Base-by-base conservation (phyloP, 2,888 invertebrate genomes). In the Athrips mouffetella region DNA sequence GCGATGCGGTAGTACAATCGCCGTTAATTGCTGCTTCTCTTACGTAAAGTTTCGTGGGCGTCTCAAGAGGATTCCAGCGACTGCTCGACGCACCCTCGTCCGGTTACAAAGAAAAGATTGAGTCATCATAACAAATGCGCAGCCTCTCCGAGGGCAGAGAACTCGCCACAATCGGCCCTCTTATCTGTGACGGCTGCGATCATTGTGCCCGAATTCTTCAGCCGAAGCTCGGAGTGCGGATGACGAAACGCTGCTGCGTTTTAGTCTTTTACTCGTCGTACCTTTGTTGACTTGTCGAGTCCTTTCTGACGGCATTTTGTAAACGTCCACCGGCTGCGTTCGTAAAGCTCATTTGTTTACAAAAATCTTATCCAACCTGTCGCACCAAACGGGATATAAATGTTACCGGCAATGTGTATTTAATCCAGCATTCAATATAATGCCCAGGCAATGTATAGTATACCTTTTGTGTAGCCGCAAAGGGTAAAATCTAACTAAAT, bases 71-170 rank as follows among this genome's bases (percentile, higher is more conserved):
- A 67, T 63, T 67, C 60, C 27, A n/a, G 72, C 68, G 65, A 63
- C 63, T 67, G 62, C 60, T 59, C 66, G 70, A 62, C 60, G 73
- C 72, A 73, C 74, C 70, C 73, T 73, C 61, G 58, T 62, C 60
- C 56, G 60, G 57, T 62, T 63, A 83, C 80, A 87, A 87, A 84
- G 83, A 77, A 87, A 87, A 74, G 70, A 87, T 86, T 82, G 83
- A 87, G 84, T 87, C 87, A 87, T 87, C 86, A 85, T 81, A 87
- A 87, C 86, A 87, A 85, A 87, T 85, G 80, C 77, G 71, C 75
- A 74, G 68, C 69, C 71, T 70, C 73, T 78, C 72, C 59, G 71
- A 75, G 76, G 73, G 72, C 76, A 76, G 68, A 64, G 77, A 80
- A 80, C 80, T 79, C 71, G 68, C 70, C 61, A 81, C 83, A 84